These are phyloP conservation scores for Gryllus bimaculatus DNA, from an alignment of 1,140 invertebrate species.

Conservation along the genomic window DNA sequence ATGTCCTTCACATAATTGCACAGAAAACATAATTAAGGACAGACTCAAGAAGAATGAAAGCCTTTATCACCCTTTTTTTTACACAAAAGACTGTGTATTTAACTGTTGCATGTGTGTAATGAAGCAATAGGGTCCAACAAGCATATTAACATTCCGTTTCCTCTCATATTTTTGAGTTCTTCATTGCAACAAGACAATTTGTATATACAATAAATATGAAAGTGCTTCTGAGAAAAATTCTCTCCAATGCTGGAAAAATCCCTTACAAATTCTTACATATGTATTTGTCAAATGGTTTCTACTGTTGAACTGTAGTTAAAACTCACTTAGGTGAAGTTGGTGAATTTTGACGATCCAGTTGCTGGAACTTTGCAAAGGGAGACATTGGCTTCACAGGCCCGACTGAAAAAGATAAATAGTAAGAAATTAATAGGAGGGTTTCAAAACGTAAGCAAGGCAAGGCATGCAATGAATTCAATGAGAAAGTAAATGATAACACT, in stretches of 20 bases:
- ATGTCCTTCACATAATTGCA: not conserved
- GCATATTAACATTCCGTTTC: not conserved
- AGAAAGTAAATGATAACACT: too few relatives aligned
- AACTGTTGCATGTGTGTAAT: not conserved
- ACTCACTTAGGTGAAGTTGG: slow-evolving; percentile 62
- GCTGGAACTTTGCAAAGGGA: slow-evolving; percentile 81
- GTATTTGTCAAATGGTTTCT: too few relatives aligned
- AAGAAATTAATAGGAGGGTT: too few relatives aligned
- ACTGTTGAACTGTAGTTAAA: not conserved
- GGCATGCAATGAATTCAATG: too few relatives aligned
- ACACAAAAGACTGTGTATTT: too few relatives aligned
- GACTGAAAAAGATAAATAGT: slow-evolving; percentile 27
- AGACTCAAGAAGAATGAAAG: not conserved
- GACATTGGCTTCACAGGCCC: slow-evolving; percentile 55
- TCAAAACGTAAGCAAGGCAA: too few relatives aligned
- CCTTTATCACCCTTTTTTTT: not conserved
- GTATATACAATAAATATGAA: too few relatives aligned
- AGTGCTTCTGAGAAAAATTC: too few relatives aligned
- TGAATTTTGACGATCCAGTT: slow-evolving; percentile 77
- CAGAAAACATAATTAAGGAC: not conserved
- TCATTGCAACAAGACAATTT: too few relatives aligned
- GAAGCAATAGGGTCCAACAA: not conserved
- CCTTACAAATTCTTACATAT: too few relatives aligned
- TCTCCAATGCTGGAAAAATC: too few relatives aligned
- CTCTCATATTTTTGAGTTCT: too few relatives aligned